These are phyloP conservation scores for Holotrichia oblita DNA, from an alignment of 1,140 invertebrate species.

Conservation along the genomic window DNA sequence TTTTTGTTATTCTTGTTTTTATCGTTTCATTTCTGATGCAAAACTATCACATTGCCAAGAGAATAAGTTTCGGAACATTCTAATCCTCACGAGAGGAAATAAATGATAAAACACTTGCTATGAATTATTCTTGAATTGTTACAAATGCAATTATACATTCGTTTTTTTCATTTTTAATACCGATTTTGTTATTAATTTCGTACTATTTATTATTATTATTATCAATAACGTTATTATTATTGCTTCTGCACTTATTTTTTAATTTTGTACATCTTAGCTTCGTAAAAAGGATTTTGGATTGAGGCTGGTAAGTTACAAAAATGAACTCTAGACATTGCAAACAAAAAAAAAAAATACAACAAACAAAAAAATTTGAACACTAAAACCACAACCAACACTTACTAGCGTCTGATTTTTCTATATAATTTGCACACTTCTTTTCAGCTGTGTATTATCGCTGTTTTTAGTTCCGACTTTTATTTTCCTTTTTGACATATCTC, in stretches of 20 bases:
- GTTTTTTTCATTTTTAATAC: too few species aligned
- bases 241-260: constrained; percentile 42
- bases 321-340: not conserved
- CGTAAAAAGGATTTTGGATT: constrained; percentile 49
- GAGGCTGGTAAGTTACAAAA: constrained; percentile 43
- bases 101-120: not conserved
- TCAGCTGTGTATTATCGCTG: not conserved
- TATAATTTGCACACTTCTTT: constrained; percentile 24
- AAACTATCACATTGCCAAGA: too few species aligned
- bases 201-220: too few species aligned
- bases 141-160: not conserved
- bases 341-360: constrained; percentile 24
- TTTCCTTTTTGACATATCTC: not conserved
- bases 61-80: too few species aligned
- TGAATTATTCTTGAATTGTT: not conserved
- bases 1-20: too few species aligned
- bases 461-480: constrained; percentile 11
- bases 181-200: too few species aligned
- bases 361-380: constrained; percentile 20
- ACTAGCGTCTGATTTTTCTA: constrained; percentile 7
- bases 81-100: too few species aligned
- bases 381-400: constrained; percentile 10
- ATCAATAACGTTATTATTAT: constrained; percentile 16
- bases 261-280: constrained; percentile 46
- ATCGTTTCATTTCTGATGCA: too few species aligned